Conservation (phyloP, 2,113 vertebrate genomes). For the Sciurus niger region DNA sequence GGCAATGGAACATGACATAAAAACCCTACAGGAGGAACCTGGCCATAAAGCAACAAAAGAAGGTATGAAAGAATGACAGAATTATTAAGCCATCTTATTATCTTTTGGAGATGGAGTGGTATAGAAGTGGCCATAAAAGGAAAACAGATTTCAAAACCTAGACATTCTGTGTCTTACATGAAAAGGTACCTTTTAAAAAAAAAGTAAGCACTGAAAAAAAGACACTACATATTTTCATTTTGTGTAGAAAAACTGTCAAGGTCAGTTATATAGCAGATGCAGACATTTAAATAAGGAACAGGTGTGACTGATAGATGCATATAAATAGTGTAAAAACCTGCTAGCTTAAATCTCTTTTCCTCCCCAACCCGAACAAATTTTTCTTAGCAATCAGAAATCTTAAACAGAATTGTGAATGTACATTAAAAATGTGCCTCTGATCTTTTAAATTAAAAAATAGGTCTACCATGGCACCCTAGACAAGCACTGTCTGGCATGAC, state of each 20-base stretch:
- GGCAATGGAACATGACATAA: neutral
- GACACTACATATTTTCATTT: conserved; percentile 24
- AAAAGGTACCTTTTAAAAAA: neutral
- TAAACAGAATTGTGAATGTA: conserved; percentile 59
- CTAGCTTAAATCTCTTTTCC: neutral
- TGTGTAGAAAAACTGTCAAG: conserved; percentile 9
- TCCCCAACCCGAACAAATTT: neutral
- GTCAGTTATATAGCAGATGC: conserved; percentile 7
- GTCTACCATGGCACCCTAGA: conserved; percentile 13
- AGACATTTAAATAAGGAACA: conserved; percentile 14
- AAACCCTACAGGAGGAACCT: neutral
- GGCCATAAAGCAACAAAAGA: neutral
- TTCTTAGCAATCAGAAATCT: conserved; percentile 41
- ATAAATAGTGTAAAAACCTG: neutral
- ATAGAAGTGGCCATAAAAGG: neutral
- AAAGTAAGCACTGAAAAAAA: neutral
- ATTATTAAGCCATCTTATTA: neutral
- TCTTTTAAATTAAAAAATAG: conserved; percentile 69
- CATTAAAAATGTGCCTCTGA: conserved; percentile 53
- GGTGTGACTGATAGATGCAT: neutral
- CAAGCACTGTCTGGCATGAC: conserved; percentile 41
- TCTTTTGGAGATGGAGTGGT: neutral
- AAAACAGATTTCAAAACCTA: conserved; percentile 60
- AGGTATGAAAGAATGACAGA: neutral
- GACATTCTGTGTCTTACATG: conserved; percentile 10